Evolutionary conservation across 2,888 invertebrate genomes (phyloP), one percentile per base, ranked within the genome.

Genomic region (Nemurella pictetii): DNA sequence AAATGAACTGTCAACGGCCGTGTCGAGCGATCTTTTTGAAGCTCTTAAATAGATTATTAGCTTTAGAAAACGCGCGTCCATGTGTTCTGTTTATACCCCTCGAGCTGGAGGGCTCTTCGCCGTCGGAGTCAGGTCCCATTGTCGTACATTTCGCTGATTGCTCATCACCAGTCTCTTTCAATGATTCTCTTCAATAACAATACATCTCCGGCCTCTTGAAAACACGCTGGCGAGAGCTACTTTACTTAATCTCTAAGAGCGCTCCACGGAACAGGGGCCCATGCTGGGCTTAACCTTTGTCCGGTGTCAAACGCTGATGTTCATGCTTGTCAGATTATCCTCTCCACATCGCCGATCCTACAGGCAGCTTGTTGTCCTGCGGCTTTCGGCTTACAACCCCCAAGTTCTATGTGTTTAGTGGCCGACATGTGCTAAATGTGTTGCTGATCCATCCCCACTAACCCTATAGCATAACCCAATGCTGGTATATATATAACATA

Each of bases 241-340:
- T 82, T 82, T 82, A 36, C 72, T 72, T 82, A 72, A 82, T 82
- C 72, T 82, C 27, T 5, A 36, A 81, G 81, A n/a, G 27, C 28
- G 25, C 55, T 28, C 29, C 9, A 27, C 25, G 20, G 55, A 80
- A 26, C 29, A 3, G 26, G n/a, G 26, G 55, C 82, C 26, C 55
- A 28, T 26, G 81, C 36, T 81, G 81, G 2, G 25, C 26, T 26
- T n/a, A 4, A 9, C 27, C 12, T 35, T 81, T 81, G 81, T 72
- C 26, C 82, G 2, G 28, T 82, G 82, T 82, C 78, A 78, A 78
- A 55, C 55, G 78, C 9, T 12, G 30, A 78, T 78, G 29, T 78
- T 78, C 78, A 82, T 55, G 82, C 29, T 36, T 82, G 82, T 82
- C 82, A 82, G 82, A 82, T 82, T 55, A 82, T 55, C 55, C n/a